A percentile compares a stretch with the other conserved stretches of the same genome.
These are phyloP conservation scores for Brenthis ino DNA, from an alignment of 2,888 invertebrate species.

Conservation along the genomic window DNA sequence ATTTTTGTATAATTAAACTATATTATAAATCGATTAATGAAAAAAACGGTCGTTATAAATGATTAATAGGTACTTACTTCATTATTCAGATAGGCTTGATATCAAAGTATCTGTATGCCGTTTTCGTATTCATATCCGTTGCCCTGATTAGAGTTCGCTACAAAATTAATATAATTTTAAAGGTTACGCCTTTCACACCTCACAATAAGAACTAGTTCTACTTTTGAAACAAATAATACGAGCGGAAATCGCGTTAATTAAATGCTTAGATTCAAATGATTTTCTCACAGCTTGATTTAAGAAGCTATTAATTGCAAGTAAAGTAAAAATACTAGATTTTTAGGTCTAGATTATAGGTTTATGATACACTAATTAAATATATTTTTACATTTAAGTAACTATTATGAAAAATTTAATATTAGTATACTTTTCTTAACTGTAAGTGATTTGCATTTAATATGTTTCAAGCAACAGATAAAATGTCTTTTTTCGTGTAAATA, in stretches of 20 bases:
- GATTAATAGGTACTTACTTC: not conserved
- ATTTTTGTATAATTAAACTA: too few relatives aligned
- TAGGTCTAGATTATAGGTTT: too few relatives aligned
- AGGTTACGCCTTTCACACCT: constrained; percentile 62
- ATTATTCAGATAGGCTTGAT: not conserved
- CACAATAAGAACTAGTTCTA: constrained; percentile 47
- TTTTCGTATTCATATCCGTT: constrained; percentile 45
- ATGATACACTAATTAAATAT: too few relatives aligned
- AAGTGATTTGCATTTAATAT: too few relatives aligned
- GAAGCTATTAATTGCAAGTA: not conserved
- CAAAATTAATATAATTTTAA: constrained; percentile 52
- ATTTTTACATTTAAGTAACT: too few relatives aligned
- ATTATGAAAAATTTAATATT: too few relatives aligned
- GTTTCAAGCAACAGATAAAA: too few relatives aligned
- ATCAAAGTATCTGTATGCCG: not conserved
- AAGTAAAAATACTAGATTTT: too few relatives aligned
- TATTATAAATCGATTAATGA: too few relatives aligned
- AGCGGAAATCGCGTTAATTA: constrained; percentile 30
- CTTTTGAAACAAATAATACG: constrained; percentile 30
- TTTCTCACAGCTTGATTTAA: not conserved
- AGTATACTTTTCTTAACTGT: too few relatives aligned
- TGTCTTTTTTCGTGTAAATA: too few relatives aligned
- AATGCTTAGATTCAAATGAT: constrained; percentile 1
- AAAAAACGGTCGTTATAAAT: not conserved
- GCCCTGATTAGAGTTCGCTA: constrained; percentile 51